A percentile compares a stretch with the other conserved stretches of the same genome.
These are phyloP conservation scores for human DNA, from an alignment of 2,113 vertebrate genomes.

Conservation along the genomic window GRCh38 chr9:132532001-132532500, in stretches of 20 bases:
- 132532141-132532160: background rate
- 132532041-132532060: slow-evolving; percentile 89
- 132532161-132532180: background rate
- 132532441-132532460: accelerated
- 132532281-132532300: background rate
- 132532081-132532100: slow-evolving; percentile 93
- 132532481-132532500: background rate
- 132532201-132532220: background rate
- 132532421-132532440: background rate
- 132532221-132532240: background rate
- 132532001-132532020: slow-evolving; percentile 81
- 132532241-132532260: accelerated
- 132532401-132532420: background rate
- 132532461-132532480: accelerated
- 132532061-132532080: slow-evolving; percentile 98
- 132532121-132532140: slow-evolving; percentile 83
- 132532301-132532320: background rate
- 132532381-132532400: background rate
- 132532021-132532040: slow-evolving; percentile 84
- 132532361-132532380: background rate
- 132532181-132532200: background rate
- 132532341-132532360: background rate
- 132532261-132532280: background rate
- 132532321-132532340: background rate
- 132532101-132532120: slow-evolving; percentile 76